Conservation (phyloP, 1,140 invertebrate species). For the Lepidurus arcticus region DNA sequence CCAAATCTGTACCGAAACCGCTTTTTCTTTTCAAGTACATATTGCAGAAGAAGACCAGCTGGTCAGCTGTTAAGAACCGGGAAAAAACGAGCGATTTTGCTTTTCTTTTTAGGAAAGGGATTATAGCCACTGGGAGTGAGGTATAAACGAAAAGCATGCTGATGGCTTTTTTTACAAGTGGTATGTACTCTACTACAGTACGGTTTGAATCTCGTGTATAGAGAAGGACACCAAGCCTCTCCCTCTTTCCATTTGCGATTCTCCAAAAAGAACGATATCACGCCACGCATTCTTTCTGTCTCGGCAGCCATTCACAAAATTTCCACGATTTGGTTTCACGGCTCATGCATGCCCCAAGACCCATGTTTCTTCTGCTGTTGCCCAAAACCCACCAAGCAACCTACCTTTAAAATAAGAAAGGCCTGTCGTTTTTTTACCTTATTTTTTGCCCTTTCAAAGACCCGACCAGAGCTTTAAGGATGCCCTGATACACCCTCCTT, state of each 20-base stretch:
- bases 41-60: neutral
- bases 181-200: neutral
- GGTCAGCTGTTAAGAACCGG: constrained; percentile 2
- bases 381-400: neutral
- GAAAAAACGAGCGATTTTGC: neutral
- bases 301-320: neutral
- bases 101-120: neutral
- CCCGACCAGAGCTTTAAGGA: neutral
- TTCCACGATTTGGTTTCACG: neutral
- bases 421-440: neutral
- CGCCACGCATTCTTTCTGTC: constrained; percentile 12
- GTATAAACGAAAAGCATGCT: neutral
- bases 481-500: neutral
- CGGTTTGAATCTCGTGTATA: neutral
- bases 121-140: neutral
- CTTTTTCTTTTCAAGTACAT: neutral
- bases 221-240: neutral
- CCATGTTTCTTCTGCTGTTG: neutral
- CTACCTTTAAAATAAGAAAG: neutral
- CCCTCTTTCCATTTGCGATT: neutral
- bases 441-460: neutral
- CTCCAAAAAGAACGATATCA: constrained; percentile 10
- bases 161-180: neutral
- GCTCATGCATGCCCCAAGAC: neutral
- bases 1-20: neutral